Percentiles rank a stretch among this genome's conserved stretches.
Conservation (phyloP, 1,140 invertebrate species). For the Stratiolaelaps scimitus region DNA sequence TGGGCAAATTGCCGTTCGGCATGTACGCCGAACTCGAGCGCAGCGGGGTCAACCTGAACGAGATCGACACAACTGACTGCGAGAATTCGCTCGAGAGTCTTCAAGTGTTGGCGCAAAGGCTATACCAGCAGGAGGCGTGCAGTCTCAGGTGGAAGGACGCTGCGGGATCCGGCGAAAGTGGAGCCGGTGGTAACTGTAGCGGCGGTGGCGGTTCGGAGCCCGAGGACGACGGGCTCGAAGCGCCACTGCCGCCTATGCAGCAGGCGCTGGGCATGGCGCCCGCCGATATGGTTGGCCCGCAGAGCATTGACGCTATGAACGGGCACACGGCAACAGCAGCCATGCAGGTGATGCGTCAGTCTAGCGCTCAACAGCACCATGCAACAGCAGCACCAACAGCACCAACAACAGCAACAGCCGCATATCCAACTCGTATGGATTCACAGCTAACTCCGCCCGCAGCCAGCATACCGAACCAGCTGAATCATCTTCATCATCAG, state of each 20-base stretch:
- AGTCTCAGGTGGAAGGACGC: conserved; percentile 35
- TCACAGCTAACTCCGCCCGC: conserved; percentile 13
- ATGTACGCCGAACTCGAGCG: conserved; percentile 87
- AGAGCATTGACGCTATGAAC: background rate
- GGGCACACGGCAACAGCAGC: background rate
- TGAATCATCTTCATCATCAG: no score
- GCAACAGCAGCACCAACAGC: conserved; percentile 15
- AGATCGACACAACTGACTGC: conserved; percentile 86
- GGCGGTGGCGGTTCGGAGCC: background rate
- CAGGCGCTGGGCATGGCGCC: conserved; percentile 28
- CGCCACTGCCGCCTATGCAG: conserved; percentile 30
- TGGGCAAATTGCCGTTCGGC: conserved; percentile 86
- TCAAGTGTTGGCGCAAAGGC: conserved; percentile 61
- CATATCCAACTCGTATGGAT: conserved; percentile 2
- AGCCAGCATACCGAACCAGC: background rate
- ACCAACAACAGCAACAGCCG: conserved; percentile 3
- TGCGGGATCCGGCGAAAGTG: conserved; percentile 31
- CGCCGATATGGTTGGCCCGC: conserved; percentile 28
- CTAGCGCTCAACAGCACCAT: background rate
- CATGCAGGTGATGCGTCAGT: no score
- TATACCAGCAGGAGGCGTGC: conserved; percentile 65
- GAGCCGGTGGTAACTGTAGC: no score
- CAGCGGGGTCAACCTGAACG: conserved; percentile 72
- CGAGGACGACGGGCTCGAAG: conserved; percentile 3
- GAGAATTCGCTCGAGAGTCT: conserved; percentile 76